Evolutionary conservation across 30 jellyfish, hydroid and myxozoan genomes (phyloP), one percentile per base, ranked within the genome.

Genomic region (Aurelia sp.): DNA sequence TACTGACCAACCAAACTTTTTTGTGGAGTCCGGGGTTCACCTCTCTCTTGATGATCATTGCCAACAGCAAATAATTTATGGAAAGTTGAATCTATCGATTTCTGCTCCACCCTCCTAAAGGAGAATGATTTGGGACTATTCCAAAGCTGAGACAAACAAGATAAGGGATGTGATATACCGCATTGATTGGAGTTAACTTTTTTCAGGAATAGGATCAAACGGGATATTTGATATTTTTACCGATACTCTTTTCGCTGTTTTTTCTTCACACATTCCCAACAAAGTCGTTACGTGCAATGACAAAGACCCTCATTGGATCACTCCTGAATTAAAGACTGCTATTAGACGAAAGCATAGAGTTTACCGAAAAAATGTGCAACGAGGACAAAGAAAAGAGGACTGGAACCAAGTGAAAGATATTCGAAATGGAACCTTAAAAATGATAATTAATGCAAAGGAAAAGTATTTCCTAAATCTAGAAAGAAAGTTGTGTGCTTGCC

Each of bases 261-360:
- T 59, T 17, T 59, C 74, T n/a, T 40, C 59, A 35, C 27, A 35
- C 35, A 58, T 33, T 47, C 63, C 89, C 80, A 78, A 78, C 31
- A 33, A 60, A 79, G 38, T 79, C 19, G 72, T 27, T 27, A 27
- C 33, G 2, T 81, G 44, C 52, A 19, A 61, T 81, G 83, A 81
- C 33, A 67, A 81, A 52, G 91, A 67, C 70, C 84, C 85, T 76
- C 84, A n/a, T 38, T 81, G 84, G 76, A 81, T 81, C 69, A 67
- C 66, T 33, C 91, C 33, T 21, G 85, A 81, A 70, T 58, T 81
- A 51, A 81, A 81, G 44, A 81, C 91, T 65, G 91, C 77, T 20
- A 81, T 81, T 52, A 81, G 60, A 33, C 62, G 84, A 9, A 81
- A 67, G 67, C 91, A 78, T 66, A 67, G 76, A 81, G 64, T 81